These are phyloP conservation scores for Tribolium castaneum DNA, from an alignment of 1,140 invertebrate species.

Conservation along the genomic window DNA sequence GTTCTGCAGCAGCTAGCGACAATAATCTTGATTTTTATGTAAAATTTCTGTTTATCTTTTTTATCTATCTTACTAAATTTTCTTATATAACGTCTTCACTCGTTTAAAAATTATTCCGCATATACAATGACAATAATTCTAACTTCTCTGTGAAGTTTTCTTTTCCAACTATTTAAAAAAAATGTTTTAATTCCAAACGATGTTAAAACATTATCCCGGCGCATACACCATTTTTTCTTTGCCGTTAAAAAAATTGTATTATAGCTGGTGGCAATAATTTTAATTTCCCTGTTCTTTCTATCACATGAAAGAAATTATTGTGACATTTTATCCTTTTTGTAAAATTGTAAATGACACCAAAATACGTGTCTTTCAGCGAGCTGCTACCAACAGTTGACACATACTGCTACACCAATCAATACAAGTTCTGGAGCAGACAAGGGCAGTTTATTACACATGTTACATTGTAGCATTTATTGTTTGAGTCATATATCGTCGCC, in stretches of 20 bases:
- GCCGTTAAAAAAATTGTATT: too few relatives aligned
- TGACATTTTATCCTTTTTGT: not conserved
- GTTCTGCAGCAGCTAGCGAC: too few relatives aligned
- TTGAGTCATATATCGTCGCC: not conserved
- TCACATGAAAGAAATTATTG: not conserved
- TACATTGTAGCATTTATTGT: conserved; percentile 23
- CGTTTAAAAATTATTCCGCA: too few relatives aligned
- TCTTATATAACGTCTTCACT: too few relatives aligned
- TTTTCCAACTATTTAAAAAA: too few relatives aligned
- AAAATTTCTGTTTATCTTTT: too few relatives aligned
- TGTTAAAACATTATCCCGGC: not conserved
- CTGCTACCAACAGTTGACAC: conserved; percentile 20
- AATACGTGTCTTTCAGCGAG: conserved; percentile 6
- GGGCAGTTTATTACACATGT: conserved; percentile 31
- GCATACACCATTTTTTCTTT: too few relatives aligned
- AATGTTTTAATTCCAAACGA: too few relatives aligned
- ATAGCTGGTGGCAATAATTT: too few relatives aligned
- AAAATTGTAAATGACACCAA: conserved; percentile 9
- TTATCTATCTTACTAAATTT: too few relatives aligned
- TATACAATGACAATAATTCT: too few relatives aligned
- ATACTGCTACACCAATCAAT: conserved; percentile 21
- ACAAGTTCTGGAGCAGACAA: conserved; percentile 18
- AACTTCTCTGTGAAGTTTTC: not conserved
- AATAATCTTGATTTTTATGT: too few relatives aligned
- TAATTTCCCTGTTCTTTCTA: not conserved